Evolutionary conservation across 2,888 invertebrate species (phyloP), one percentile per base, ranked within the genome.

Genomic region (Bellardia bayeri): DNA sequence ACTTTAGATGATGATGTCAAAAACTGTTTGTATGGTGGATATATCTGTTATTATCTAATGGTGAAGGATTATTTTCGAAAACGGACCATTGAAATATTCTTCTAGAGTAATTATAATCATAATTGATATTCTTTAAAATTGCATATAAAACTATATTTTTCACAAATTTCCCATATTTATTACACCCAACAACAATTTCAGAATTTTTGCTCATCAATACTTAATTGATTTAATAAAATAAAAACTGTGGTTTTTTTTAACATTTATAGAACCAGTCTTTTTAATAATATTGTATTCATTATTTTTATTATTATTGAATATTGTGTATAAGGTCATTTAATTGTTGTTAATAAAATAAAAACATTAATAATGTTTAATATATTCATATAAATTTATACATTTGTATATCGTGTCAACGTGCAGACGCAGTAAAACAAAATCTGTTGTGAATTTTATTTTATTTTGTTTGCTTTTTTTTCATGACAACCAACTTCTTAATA

Each of bases 281-380:
- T 69, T 9, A 23, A 68, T n/a, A 40, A 16, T 9, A 58, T 82
- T 76, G 9, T 16, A 64, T 76, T 40, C 58, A 74, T 66, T 71
- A 33, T 75, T 68, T 69, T 76, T 76, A 42, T 54, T 75, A 82
- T 74, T 82, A 82, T 68, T 69, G 69, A 30, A 79, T 72, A 58
- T 64, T 45, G 54, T 72, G 37, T 82, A 49, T 66, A 79, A 84
- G 84, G 84, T 72, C 79, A 83, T 69, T 69, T 71, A 61, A 37
- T 71, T 76, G 42, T 64, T 64, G 13, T 51, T 30, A 5, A n/a
- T 71, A 33, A 49, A 66, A 76, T n/a, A 54, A 64, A 56, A 16
- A 33, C 16, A 9, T 49, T 56, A 23, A 64, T 37, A 69, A 9
- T 74, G 37, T 69, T 72, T 42, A 72, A 63, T 56, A 72, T 69